These are phyloP conservation scores for Mesoclemmys tuberculata DNA, from an alignment of 2,113 vertebrate species.

Conservation along the genomic window DNA sequence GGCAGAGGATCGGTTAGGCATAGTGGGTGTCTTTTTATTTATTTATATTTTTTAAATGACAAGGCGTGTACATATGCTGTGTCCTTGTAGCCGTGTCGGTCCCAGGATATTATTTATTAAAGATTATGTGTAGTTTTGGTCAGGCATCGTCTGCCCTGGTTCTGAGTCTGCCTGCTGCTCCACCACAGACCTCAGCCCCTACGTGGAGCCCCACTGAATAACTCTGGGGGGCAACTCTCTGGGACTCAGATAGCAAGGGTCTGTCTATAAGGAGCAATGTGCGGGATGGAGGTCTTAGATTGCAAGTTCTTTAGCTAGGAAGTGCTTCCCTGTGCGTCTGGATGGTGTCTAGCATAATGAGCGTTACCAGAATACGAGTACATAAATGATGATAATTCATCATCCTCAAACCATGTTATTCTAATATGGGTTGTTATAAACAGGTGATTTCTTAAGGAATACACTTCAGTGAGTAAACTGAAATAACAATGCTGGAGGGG, in stretches of 20 bases:
- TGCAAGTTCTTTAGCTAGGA: background rate
- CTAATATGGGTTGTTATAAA: conserved; percentile 40
- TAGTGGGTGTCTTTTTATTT: background rate
- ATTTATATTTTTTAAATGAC: background rate
- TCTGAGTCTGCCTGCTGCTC: background rate
- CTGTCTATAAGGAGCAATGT: background rate
- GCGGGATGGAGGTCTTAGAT: conserved; percentile 7
- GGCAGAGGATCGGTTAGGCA: conserved; percentile 31
- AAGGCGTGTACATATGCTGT: background rate
- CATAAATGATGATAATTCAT: conserved; percentile 50
- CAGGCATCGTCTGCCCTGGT: background rate
- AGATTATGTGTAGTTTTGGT: background rate
- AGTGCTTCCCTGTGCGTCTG: conserved; percentile 30
- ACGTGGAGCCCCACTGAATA: accelerated
- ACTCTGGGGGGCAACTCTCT: background rate
- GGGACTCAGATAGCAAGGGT: background rate
- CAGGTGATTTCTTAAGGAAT: conserved; percentile 55
- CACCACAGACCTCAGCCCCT: background rate
- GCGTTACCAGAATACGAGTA: conserved; percentile 70
- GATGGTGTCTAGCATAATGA: conserved; percentile 32
- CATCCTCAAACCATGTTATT: conserved; percentile 4
- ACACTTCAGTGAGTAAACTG: conserved; percentile 44
- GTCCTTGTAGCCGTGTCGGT: background rate
- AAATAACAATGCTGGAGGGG: background rate
- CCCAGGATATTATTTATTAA: background rate